These are phyloP conservation scores for Drosophila arawakana DNA, from an alignment of 1,140 invertebrate genomes.

Conservation along the genomic window DNA sequence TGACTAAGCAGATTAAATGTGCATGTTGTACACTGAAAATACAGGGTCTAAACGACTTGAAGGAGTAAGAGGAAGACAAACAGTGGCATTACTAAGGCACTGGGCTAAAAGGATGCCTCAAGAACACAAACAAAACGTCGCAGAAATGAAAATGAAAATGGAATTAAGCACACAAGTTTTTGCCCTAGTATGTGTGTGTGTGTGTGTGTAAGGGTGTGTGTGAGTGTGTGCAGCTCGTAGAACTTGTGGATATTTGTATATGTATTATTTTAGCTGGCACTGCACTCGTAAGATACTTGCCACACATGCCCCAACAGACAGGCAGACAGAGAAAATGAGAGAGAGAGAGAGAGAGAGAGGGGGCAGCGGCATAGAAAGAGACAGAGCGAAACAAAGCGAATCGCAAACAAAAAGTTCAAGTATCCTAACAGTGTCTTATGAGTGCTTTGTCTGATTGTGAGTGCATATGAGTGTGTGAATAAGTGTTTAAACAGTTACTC, in stretches of 20 bases:
- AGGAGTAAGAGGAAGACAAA: constrained; percentile 13
- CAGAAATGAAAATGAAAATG: constrained; percentile 74
- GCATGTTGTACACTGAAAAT: too few relatives aligned
- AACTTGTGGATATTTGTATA: constrained; percentile 33
- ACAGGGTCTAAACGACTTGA: neutral
- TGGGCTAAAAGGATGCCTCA: constrained; percentile 43
- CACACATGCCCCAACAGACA: constrained; percentile 20
- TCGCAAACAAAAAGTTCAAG: constrained; percentile 62
- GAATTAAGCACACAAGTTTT: constrained; percentile 69
- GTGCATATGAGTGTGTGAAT: constrained; percentile 40
- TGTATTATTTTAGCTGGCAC: constrained; percentile 16
- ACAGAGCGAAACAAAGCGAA: constrained; percentile 12
- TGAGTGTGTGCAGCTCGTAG: neutral
- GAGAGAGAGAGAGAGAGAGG: neutral
- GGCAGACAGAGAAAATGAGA: neutral
- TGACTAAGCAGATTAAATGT: too few relatives aligned
- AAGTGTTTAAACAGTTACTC: constrained; percentile 49
- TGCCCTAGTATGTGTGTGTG: constrained; percentile 35
- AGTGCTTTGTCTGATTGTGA: constrained; percentile 50
- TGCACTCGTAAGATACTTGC: constrained; percentile 29
- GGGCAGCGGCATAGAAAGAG: neutral
- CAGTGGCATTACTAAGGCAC: constrained; percentile 30
- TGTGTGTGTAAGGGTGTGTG: neutral
- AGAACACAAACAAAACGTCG: constrained; percentile 62
- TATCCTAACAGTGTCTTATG: constrained; percentile 57